phyloP scores from a whole-genome alignment of 2,113 vertebrate species.

The Lophius piscatorius region DNA sequence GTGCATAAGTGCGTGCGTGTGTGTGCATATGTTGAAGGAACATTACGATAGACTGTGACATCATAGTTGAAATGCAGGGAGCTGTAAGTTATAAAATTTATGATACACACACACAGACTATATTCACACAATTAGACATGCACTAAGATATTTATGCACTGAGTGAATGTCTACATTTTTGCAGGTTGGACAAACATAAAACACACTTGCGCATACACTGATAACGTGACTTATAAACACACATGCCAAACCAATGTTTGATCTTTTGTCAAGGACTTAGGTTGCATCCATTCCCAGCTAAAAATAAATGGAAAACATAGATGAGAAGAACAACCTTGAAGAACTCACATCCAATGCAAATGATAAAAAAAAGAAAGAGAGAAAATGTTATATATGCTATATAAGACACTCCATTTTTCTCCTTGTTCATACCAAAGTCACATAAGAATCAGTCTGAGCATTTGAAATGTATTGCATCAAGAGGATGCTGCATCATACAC shows the following conservation, averaged over 20 bases:
- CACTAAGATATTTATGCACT: slow-evolving; percentile 27
- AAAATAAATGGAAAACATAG: slow-evolving; percentile 66
- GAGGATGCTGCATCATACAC: slow-evolving; percentile 4
- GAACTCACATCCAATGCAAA: slow-evolving; percentile 34
- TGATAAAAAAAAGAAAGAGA: slow-evolving; percentile 41
- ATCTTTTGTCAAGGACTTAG: slow-evolving; percentile 71
- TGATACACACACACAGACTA: slow-evolving; percentile 21
- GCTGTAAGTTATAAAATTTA: slow-evolving; percentile 74
- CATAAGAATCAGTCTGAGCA: slow-evolving; percentile 37
- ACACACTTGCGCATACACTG: slow-evolving; percentile 59
- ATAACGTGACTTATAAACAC: slow-evolving; percentile 69
- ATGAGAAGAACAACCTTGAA: slow-evolving; percentile 52
- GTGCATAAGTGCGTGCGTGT: slow-evolving; percentile 29
- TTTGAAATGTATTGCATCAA: not conserved
- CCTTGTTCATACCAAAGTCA: slow-evolving; percentile 37
- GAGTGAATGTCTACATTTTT: slow-evolving; percentile 60
- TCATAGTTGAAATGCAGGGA: slow-evolving; percentile 62
- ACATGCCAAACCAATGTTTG: slow-evolving; percentile 62
- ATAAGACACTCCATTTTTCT: slow-evolving; percentile 40
- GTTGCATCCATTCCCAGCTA: slow-evolving; percentile 56
- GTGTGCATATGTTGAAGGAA: slow-evolving; percentile 27
- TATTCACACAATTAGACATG: slow-evolving; percentile 10
- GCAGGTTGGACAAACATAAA: slow-evolving; percentile 71
- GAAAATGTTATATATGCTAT: slow-evolving; percentile 23
- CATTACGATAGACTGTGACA: slow-evolving; percentile 59